Conservation (phyloP, 2,113 vertebrate genomes). For the Monarcha castaneiventris region DNA sequence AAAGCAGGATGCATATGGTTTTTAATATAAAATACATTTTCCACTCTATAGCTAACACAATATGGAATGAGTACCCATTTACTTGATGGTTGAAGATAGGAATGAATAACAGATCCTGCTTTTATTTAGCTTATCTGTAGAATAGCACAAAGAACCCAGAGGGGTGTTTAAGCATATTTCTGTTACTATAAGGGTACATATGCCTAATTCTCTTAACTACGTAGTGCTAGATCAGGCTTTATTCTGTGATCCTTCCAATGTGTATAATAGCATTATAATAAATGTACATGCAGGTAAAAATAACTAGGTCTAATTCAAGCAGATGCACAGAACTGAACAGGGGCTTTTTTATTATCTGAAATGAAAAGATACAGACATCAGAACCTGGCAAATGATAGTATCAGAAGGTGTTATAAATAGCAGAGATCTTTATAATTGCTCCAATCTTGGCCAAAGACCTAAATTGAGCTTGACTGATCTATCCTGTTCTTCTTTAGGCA, state of each 20-base stretch:
- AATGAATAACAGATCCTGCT: conserved; percentile 13
- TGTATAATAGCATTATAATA: conserved; percentile 7
- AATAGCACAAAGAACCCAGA: neutral
- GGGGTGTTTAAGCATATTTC: conserved; percentile 5
- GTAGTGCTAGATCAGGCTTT: neutral
- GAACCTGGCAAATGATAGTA: conserved; percentile 47
- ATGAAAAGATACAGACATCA: conserved; percentile 32
- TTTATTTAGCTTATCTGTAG: conserved; percentile 33
- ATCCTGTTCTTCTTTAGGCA: conserved; percentile 52
- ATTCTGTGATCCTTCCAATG: conserved; percentile 13
- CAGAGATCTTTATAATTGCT: conserved; percentile 65
- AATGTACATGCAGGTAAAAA: neutral
- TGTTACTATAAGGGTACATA: neutral
- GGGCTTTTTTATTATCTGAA: conserved; percentile 32
- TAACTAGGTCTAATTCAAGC: conserved; percentile 23
- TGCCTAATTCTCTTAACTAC: conserved; percentile 43
- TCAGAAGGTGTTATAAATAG: conserved; percentile 65
- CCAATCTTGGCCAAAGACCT: conserved; percentile 60
- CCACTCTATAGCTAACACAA: conserved; percentile 33
- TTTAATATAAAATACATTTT: conserved; percentile 66
- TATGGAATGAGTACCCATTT: conserved; percentile 38
- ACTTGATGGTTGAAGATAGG: conserved; percentile 28
- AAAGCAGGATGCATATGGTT: conserved; percentile 42
- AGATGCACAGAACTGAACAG: conserved; percentile 8
- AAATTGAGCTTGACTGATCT: conserved; percentile 68